Conservation (phyloP, 2,888 invertebrate genomes). For the Smittia sp. region DNA sequence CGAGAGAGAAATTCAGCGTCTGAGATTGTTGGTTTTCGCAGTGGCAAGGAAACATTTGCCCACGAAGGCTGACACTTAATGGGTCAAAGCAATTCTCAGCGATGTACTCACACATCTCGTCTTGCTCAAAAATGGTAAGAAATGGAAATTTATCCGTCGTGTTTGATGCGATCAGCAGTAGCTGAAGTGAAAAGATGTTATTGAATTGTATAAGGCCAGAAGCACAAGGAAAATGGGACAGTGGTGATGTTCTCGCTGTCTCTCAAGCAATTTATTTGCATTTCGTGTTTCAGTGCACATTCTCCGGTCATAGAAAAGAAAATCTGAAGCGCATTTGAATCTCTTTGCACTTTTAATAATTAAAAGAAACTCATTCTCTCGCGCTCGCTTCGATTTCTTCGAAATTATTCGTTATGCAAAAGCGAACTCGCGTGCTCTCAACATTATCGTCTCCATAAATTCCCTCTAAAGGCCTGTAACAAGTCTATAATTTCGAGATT, state of each 20-base stretch:
- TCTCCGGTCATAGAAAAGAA: no score
- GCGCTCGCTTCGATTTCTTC: conserved; percentile 1
- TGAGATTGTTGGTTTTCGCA: conserved; percentile 14
- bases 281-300: neutral
- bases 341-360: no score
- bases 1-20: neutral
- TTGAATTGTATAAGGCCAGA: conserved; percentile 5
- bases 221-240: neutral
- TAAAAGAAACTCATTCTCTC: no score
- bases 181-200: conserved; percentile 2
- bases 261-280: neutral
- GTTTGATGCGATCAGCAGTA: conserved; percentile 5
- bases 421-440: neutral
- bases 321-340: no score
- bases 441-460: conserved; percentile 18
- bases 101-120: neutral
- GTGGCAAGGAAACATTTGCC: neutral
- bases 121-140: neutral
- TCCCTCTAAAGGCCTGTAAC: neutral
- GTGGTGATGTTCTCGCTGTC: neutral
- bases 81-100: conserved; percentile 35
- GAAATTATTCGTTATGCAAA: conserved; percentile 16
- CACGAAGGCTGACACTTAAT: conserved; percentile 30
- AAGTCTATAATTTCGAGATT: conserved; percentile 24
- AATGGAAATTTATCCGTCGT: neutral